A percentile compares a stretch with the other conserved stretches of the same genome.
Evolutionary conservation across 2,113 vertebrate species (phyloP).

Genomic region (Hemibagrus wyckioides): DNA sequence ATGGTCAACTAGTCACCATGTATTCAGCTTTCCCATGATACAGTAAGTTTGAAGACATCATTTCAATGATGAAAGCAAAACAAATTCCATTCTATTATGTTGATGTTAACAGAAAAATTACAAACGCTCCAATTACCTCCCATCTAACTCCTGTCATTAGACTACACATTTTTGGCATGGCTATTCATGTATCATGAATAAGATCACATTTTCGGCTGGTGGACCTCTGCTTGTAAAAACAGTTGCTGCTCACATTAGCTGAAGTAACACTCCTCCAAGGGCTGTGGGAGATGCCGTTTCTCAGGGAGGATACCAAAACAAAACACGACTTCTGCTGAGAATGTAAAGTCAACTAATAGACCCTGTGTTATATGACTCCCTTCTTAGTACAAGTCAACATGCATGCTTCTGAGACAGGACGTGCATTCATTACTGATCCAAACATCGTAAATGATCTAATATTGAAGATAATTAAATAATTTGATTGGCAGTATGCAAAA

Average conservation of each 20-base stretch:
- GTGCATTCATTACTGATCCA: background rate
- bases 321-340: conserved; percentile 36
- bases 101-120: background rate
- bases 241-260: background rate
- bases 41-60: background rate
- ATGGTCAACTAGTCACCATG: background rate
- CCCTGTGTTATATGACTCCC: conserved; percentile 11
- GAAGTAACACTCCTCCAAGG: background rate
- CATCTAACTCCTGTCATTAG: background rate
- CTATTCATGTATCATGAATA: background rate
- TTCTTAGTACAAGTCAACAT: conserved; percentile 29
- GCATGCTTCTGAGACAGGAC: conserved; percentile 4
- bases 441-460: background rate
- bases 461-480: background rate
- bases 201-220: background rate
- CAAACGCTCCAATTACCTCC: too few species aligned
- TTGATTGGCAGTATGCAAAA: background rate
- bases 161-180: conserved; percentile 4
- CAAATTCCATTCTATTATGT: background rate
- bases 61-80: background rate
- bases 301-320: conserved; percentile 35
- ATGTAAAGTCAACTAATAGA: conserved; percentile 38
- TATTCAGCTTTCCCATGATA: background rate
- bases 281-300: conserved; percentile 15
- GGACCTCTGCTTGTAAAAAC: background rate